These are phyloP conservation scores for Triplophysa dalaica DNA, from an alignment of 2,113 vertebrate species.

Conservation along the genomic window DNA sequence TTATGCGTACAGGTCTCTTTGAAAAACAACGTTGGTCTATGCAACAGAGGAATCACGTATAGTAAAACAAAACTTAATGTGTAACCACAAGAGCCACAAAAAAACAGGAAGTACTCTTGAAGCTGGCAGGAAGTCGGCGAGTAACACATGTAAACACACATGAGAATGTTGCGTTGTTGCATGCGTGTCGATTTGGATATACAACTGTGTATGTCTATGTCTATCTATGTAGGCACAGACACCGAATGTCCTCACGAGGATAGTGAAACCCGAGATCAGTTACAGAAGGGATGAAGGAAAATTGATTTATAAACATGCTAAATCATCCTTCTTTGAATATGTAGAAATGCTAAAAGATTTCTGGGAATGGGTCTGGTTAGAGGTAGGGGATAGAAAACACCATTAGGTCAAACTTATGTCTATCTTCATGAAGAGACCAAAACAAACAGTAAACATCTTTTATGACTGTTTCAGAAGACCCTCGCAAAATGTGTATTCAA, in stretches of 20 bases:
- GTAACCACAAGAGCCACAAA: neutral
- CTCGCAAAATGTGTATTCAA: too few relatives aligned
- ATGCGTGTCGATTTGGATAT: neutral
- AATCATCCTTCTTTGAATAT: too few relatives aligned
- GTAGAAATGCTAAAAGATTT: too few relatives aligned
- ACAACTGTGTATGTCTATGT: neutral
- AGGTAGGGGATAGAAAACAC: too few relatives aligned
- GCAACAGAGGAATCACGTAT: neutral
- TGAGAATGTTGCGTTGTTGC: neutral
- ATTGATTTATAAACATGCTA: too few relatives aligned
- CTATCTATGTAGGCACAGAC: neutral
- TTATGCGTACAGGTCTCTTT: neutral
- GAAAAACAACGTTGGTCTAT: neutral
- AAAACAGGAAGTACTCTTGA: slow-evolving; percentile 26
- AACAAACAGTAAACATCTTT: too few relatives aligned
- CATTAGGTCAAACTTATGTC: too few relatives aligned
- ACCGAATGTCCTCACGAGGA: neutral
- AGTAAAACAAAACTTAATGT: slow-evolving; percentile 19
- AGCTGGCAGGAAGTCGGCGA: slow-evolving; percentile 9
- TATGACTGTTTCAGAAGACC: too few relatives aligned
- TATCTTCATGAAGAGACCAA: too few relatives aligned
- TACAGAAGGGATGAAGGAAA: too few relatives aligned
- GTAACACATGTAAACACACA: neutral
- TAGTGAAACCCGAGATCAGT: too few relatives aligned
- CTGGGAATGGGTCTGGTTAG: too few relatives aligned